Conservation (phyloP, 2,888 invertebrate genomes). For the Smittia aterrima region DNA sequence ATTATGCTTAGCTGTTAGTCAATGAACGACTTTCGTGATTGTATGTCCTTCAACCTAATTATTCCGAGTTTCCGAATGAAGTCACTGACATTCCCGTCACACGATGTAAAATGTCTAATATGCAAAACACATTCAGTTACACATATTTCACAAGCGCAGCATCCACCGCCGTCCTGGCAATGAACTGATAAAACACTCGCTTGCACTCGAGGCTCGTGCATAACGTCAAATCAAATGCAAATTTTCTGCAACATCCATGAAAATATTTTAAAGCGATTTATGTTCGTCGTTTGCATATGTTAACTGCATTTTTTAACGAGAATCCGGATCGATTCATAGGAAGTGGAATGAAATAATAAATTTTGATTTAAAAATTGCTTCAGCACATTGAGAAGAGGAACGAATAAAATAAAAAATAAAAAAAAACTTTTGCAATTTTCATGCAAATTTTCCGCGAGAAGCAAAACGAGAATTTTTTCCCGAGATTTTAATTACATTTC, state of each 20-base stretch:
- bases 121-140: background rate
- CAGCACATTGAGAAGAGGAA: too few species aligned
- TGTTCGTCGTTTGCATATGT: conserved; percentile 31
- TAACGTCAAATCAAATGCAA: conserved; percentile 11
- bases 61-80: background rate
- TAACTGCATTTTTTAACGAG: conserved; percentile 17
- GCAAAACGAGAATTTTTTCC: background rate
- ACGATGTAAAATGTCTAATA: background rate
- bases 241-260: conserved; percentile 4
- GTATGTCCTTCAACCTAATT: background rate
- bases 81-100: background rate
- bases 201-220: background rate
- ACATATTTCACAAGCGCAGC: background rate
- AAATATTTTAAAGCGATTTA: conserved; percentile 24
- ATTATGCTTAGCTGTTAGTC: background rate
- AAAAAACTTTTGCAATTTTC: background rate
- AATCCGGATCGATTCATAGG: background rate
- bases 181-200: conserved; percentile 9
- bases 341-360: conserved; percentile 15
- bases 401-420: background rate
- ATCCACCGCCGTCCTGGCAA: background rate
- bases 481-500: background rate
- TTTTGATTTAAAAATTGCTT: background rate
- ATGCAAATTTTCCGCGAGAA: background rate
- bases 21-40: background rate